Percentiles rank a stretch among this genome's conserved stretches.
These are phyloP conservation scores for Fringilla coelebs DNA, from an alignment of 2,797 vertebrate species.

Conservation along the genomic window DNA sequence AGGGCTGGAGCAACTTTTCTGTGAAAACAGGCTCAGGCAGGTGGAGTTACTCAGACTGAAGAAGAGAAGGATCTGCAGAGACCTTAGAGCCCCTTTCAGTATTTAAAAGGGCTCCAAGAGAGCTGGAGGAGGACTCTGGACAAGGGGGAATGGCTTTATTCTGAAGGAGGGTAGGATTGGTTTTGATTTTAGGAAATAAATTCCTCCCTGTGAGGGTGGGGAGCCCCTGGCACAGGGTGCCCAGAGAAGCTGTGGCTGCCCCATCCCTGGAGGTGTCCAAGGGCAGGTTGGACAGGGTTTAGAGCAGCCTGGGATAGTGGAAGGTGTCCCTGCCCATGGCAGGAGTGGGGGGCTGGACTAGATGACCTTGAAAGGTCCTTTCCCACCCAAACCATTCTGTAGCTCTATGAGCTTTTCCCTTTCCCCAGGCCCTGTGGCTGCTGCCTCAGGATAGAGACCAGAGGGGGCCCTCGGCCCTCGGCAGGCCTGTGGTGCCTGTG, in stretches of 20 bases:
- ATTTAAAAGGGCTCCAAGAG: neutral
- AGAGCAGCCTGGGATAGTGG: neutral
- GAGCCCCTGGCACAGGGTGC: too few species aligned
- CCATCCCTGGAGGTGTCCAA: neutral
- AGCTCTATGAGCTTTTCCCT: fast-evolving
- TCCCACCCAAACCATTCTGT: neutral
- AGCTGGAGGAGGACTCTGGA: neutral
- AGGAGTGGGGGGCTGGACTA: fast-evolving
- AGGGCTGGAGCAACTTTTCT: neutral
- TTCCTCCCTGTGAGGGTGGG: fast-evolving
- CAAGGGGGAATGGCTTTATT: neutral
- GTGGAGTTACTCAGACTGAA: neutral
- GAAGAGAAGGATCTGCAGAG: neutral
- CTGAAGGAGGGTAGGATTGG: neutral
- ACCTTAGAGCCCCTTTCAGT: neutral
- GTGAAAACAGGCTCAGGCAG: neutral
- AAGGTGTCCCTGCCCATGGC: neutral
- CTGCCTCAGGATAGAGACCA: fast-evolving
- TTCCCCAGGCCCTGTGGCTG: fast-evolving
- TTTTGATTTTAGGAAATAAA: neutral
- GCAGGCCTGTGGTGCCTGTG: neutral
- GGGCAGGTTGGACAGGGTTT: fast-evolving
- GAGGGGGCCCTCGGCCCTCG: too few species aligned
- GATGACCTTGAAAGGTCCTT: neutral
- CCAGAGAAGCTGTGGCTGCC: neutral